Evolutionary conservation across 1,140 invertebrate species (phyloP).

Genomic region (Hesperophylax magnus): DNA sequence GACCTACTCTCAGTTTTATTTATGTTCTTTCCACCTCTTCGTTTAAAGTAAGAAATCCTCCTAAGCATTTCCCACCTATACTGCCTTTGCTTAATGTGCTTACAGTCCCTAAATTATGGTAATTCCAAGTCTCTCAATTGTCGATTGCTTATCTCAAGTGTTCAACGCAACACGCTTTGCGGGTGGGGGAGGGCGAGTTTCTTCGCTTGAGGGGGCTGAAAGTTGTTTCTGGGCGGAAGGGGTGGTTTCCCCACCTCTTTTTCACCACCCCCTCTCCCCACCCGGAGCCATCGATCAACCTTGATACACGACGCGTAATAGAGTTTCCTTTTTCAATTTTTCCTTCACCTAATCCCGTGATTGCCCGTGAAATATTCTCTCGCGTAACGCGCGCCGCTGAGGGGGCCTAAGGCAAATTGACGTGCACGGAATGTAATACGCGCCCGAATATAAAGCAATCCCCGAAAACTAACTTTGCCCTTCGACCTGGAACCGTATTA

Average conservation of each 20-base stretch:
- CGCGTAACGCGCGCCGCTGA: not conserved
- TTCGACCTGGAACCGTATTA: slow-evolving; percentile 17
- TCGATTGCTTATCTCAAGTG: slow-evolving; percentile 43
- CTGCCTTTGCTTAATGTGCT: slow-evolving; percentile 39
- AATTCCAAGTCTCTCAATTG: slow-evolving; percentile 44
- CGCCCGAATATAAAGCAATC: slow-evolving; percentile 33
- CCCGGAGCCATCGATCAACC: slow-evolving; percentile 38
- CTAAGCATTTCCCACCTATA: slow-evolving; percentile 30
- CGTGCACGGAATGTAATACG: slow-evolving; percentile 33
- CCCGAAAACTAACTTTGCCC: slow-evolving; percentile 13
- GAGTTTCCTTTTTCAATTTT: slow-evolving; percentile 45
- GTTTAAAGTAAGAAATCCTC: slow-evolving; percentile 32
- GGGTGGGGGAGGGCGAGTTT: no score
- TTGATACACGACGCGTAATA: slow-evolving; percentile 41
- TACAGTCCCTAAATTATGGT: slow-evolving; percentile 37
- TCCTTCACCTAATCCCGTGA: slow-evolving; percentile 43
- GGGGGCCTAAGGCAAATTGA: slow-evolving; percentile 28
- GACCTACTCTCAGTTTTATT: slow-evolving; percentile 5
- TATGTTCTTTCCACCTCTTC: slow-evolving; percentile 3
- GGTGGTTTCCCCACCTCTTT: no score
- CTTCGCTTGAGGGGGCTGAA: no score
- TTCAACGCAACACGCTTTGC: slow-evolving; percentile 19
- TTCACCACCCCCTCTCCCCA: not conserved
- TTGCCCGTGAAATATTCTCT: slow-evolving; percentile 43
- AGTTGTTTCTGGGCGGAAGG: no score